A percentile compares a stretch with the other conserved stretches of the same genome.
Evolutionary conservation across 2,888 invertebrate species (phyloP).

Genomic region (Melitaea athalia): DNA sequence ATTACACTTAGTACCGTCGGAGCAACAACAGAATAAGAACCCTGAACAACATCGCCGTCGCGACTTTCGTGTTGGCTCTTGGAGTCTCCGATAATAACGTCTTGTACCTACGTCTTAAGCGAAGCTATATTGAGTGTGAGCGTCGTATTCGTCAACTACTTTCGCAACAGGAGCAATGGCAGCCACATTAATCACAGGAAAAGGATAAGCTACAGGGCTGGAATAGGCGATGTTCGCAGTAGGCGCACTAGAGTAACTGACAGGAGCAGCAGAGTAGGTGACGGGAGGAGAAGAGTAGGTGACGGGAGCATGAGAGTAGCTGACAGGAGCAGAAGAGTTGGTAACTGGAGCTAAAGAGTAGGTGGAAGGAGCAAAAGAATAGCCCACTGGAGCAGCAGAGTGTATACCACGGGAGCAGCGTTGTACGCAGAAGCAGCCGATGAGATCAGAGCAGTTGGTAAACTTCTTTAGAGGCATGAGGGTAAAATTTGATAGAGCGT

Average conservation of each 20-base stretch:
- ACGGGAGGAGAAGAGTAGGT: no score
- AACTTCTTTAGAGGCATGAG: no score
- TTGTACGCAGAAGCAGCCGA: no score
- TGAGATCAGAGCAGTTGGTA: no score
- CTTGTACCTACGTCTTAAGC: conserved; percentile 70
- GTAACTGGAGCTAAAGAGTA: no score
- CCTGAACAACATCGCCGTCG: conserved; percentile 69
- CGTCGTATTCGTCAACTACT: conserved; percentile 59
- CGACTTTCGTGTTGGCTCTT: conserved; percentile 69
- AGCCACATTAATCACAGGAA: conserved; percentile 55
- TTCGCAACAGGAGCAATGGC: conserved; percentile 51
- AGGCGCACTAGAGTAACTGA: conserved; percentile 52
- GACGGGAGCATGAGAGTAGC: no score
- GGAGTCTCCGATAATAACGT: conserved; percentile 66
- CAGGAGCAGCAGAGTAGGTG: conserved; percentile 65
- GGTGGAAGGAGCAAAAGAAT: no score
- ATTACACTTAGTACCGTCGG: conserved; percentile 69
- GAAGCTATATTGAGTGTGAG: conserved; percentile 77
- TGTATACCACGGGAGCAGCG: no score
- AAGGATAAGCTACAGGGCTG: conserved; percentile 51
- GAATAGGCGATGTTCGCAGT: conserved; percentile 50
- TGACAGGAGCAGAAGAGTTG: no score
- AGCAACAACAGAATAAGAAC: conserved; percentile 66
- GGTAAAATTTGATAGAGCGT: no score
- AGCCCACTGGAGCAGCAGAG: no score